Evolutionary conservation across 37 sponge, comb jelly and placozoan species (phyloP), one percentile per base, ranked within the genome.

Genomic region (Beroe ovata): DNA sequence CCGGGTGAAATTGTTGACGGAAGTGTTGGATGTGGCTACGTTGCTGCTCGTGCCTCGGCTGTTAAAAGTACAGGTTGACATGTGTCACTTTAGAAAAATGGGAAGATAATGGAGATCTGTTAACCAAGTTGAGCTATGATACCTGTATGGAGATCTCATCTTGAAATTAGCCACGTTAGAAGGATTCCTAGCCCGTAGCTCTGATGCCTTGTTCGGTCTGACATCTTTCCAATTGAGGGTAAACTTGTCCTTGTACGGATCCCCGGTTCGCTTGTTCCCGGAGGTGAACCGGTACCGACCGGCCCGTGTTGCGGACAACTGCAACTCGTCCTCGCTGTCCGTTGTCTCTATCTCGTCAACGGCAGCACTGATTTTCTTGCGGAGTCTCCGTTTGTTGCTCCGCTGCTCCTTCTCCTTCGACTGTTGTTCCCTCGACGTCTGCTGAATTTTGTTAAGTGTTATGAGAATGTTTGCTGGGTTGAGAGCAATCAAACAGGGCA

Each of bases 191-290:
- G 69, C 69, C 26, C 84, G 35, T 36, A 77, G 25, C 84, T 77
- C 84, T 19, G 84, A 42, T 8, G 84, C 84, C n/a, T 77, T 77
- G 47, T 77, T 77, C 23, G 84, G 42, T 25, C 84, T 11, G n/a
- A 77, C 84, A 25, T 77, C 84, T 25, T 42, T 39, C 84, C 84
- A 77, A 54, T 77, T 77, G 47, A 77, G 84, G 33, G 84, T 32
- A 25, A 77, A 77, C 28, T 77, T 77, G 54, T 77, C 84, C n/a
- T 23, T 39, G 84, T 77, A 77, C 19, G 84, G 84, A 4, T 77
- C 84, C 8, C 84, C 84, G 28, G 28, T 20, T 23, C 84, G 35
- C 28, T 21, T 77, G 26, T 33, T 40, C 35, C 30, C 16, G 8
- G 84, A 77, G 25, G 42, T 77, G 22, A 77, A 77, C 25, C 84